Conservation (phyloP, 2,888 invertebrate species). For the Nephrotoma guestfalica region DNA sequence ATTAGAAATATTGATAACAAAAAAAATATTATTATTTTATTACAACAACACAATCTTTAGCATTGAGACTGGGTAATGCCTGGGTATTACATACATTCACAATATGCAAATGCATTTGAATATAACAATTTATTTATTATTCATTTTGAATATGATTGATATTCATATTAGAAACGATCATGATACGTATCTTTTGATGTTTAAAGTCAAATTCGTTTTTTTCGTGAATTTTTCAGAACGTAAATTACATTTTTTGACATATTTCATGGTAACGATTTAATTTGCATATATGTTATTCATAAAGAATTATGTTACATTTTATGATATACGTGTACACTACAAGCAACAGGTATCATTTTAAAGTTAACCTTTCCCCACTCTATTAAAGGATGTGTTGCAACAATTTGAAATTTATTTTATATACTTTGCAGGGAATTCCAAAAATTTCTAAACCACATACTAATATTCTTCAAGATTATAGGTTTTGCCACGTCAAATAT, state of each 20-base stretch:
- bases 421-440: not conserved
- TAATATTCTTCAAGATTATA: not conserved
- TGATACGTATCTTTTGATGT: not conserved
- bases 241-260: not conserved
- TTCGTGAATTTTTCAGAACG: not conserved
- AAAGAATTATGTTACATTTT: not conserved
- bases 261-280: not conserved
- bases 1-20: not conserved
- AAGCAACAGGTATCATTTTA: not conserved
- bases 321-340: not conserved
- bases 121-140: not conserved
- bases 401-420: too few relatives aligned
- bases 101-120: not conserved
- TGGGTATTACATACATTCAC: not conserved
- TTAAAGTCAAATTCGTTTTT: not conserved
- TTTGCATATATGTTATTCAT: not conserved
- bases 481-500: not conserved
- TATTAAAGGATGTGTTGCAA: not conserved
- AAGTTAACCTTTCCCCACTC: not conserved
- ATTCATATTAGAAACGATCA: not conserved
- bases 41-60: not conserved
- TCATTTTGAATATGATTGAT: not conserved
- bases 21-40: not conserved
- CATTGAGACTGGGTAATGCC: not conserved
- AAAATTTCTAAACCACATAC: not conserved